phyloP scores from a whole-genome alignment of 2,113 vertebrate species.

The Gopherus flavomarginatus region DNA sequence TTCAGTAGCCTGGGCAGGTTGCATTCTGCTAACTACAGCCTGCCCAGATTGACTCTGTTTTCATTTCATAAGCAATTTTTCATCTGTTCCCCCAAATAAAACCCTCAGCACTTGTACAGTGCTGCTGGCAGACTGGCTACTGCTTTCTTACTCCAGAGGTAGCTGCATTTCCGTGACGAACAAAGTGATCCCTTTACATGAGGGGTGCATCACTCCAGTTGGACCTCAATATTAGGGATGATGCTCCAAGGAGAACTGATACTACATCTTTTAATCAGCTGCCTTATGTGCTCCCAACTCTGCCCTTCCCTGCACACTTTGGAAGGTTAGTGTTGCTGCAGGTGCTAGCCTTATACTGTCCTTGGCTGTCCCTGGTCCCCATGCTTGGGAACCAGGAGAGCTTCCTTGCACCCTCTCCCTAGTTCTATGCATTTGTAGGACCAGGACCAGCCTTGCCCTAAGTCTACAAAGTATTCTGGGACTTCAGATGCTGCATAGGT shows the following conservation, averaged over 20 bases:
- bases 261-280: accelerated
- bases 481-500: neutral
- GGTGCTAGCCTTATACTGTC: accelerated
- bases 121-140: neutral
- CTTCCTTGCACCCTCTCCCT: neutral
- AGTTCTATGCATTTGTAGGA: neutral
- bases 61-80: neutral
- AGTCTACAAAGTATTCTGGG: neutral
- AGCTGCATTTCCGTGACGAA: neutral
- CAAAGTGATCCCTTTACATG: neutral
- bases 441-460: neutral
- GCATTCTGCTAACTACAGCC: neutral
- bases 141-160: neutral
- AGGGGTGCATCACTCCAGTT: neutral
- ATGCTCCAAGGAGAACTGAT: constrained; percentile 13
- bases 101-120: constrained; percentile 10
- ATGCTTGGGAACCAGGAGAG: neutral
- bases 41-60: neutral
- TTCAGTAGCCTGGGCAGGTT: neutral
- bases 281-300: neutral
- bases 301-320: neutral
- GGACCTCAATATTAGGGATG: neutral
- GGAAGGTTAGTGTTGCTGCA: neutral
- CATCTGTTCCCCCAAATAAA: neutral
- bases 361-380: neutral